phyloP scores from a whole-genome alignment of 2,113 vertebrate species.

The Crotalus helleri region DNA sequence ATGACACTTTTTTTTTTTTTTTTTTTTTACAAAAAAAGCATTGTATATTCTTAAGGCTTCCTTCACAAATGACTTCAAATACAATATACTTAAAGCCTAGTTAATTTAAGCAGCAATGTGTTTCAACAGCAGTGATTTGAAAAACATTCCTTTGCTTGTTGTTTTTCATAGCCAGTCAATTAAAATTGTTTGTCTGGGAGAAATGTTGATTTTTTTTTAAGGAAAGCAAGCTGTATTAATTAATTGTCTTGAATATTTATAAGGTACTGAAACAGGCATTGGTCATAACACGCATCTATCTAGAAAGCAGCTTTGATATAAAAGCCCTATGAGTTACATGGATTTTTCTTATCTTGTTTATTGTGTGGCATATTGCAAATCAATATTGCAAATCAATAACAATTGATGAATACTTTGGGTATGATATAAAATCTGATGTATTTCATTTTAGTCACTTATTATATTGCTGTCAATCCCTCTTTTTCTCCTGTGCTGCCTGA shows the following conservation, averaged over 20 bases:
- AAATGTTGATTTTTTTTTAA: slow-evolving; percentile 18
- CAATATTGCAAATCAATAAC: slow-evolving; percentile 5
- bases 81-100: slow-evolving; percentile 1
- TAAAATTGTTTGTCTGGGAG: background rate
- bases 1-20: no score
- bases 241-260: slow-evolving; percentile 33
- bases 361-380: slow-evolving; percentile 8
- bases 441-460: background rate
- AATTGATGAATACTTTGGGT: slow-evolving; percentile 30
- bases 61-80: slow-evolving; percentile 19
- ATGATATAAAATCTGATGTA: background rate
- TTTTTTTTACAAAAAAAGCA: no score
- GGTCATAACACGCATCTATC: slow-evolving; percentile 23
- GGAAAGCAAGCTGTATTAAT: slow-evolving; percentile 25
- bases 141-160: background rate
- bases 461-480: background rate
- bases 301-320: background rate
- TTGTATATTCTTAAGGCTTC: slow-evolving; percentile 15
- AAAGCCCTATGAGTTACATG: background rate
- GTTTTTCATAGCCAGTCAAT: background rate
- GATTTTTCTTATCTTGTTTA: slow-evolving; percentile 37
- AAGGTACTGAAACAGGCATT: slow-evolving; percentile 43
- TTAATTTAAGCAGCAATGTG: background rate
- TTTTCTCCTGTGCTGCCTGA: background rate
- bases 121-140: background rate